These are phyloP conservation scores for Calidris pygmaea DNA, from an alignment of 2,113 vertebrate species.

Conservation along the genomic window DNA sequence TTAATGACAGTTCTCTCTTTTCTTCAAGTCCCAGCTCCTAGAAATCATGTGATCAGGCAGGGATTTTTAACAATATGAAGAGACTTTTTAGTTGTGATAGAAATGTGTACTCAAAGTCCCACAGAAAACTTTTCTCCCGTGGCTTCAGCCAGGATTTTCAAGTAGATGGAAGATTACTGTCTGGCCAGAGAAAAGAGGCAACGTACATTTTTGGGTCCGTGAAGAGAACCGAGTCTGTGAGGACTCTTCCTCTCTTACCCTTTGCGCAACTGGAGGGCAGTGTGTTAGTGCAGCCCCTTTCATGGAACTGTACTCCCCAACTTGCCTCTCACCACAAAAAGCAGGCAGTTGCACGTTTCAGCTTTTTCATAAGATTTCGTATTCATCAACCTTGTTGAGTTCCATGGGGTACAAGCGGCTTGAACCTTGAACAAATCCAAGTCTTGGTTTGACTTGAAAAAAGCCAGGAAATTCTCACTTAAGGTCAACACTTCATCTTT, in stretches of 20 bases:
- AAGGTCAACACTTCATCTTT: conserved; percentile 26
- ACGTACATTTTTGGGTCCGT: background rate
- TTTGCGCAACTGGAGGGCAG: background rate
- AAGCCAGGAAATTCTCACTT: conserved; percentile 9
- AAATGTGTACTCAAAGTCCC: background rate
- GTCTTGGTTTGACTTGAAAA: background rate
- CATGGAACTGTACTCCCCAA: background rate
- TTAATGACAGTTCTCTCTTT: background rate
- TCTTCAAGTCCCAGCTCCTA: background rate
- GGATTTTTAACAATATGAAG: background rate
- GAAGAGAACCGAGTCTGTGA: background rate
- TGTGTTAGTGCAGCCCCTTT: background rate
- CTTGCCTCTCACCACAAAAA: background rate
- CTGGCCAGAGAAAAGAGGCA: background rate
- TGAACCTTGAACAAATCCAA: background rate
- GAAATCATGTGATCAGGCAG: background rate
- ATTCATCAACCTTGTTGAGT: background rate
- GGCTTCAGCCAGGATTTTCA: background rate
- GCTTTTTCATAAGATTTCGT: background rate
- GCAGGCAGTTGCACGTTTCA: background rate
- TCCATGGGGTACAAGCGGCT: background rate
- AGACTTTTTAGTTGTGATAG: background rate
- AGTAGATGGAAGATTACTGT: background rate
- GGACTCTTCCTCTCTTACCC: background rate
- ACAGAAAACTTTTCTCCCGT: background rate